Conservation (phyloP, 2,888 invertebrate species). For the Idaea dimidiata region DNA sequence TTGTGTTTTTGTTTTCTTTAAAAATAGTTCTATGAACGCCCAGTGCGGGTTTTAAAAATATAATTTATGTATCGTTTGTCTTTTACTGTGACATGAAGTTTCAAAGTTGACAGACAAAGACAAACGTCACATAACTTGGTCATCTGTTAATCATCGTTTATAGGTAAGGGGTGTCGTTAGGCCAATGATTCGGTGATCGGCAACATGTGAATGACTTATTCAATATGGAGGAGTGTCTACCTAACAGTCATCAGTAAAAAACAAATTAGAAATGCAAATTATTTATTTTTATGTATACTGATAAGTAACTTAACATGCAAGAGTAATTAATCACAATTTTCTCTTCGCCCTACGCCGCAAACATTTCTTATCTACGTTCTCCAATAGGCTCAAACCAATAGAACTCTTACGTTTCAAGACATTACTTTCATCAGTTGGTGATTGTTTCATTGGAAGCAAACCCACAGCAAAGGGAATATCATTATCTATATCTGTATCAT, state of each 20-base stretch:
- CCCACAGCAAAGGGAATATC: constrained; percentile 74
- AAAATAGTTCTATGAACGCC: no score
- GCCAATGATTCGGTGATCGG: no score
- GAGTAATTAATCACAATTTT: constrained; percentile 44
- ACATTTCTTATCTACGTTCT: constrained; percentile 64
- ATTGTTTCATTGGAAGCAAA: constrained; percentile 61
- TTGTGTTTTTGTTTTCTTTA: no score
- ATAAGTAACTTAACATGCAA: constrained; percentile 8
- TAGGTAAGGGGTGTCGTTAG: no score
- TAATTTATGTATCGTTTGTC: no score
- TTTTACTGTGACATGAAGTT: no score
- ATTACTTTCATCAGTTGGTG: constrained; percentile 43
- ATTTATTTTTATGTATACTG: not conserved
- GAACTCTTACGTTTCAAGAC: constrained; percentile 55
- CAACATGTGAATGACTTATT: no score
- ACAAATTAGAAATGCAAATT: not conserved
- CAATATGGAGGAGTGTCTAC: not conserved
- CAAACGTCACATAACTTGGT: no score
- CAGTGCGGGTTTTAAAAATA: no score
- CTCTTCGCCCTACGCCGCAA: constrained; percentile 72
- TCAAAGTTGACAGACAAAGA: no score
- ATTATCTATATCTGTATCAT: constrained; percentile 44
- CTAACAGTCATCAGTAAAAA: not conserved
- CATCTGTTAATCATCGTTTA: no score
- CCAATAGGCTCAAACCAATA: constrained; percentile 44